Evolutionary conservation across 2,888 invertebrate genomes (phyloP).

Genomic region (Poecilobothrus nobilitatus): DNA sequence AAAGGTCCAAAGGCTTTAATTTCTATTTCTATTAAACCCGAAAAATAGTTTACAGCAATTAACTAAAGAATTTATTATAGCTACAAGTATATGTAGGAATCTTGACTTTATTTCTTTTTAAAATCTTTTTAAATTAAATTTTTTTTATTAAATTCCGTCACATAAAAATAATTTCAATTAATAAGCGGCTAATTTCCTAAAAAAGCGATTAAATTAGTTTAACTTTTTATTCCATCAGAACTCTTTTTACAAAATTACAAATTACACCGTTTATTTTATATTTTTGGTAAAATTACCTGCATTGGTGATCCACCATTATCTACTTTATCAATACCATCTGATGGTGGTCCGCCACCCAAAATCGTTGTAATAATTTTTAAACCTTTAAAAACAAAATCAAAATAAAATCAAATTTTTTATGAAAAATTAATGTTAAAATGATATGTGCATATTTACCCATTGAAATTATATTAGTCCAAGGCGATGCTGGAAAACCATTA

Average conservation of each 20-base stretch:
- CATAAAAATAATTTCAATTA: no score
- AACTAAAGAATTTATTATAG: no score
- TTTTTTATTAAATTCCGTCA: background rate
- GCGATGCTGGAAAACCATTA: conserved; percentile 60
- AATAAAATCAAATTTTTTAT: background rate
- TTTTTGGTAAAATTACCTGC: conserved; percentile 61
- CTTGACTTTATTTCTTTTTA: no score
- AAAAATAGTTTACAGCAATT: no score
- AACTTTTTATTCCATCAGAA: no score
- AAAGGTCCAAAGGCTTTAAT: no score
- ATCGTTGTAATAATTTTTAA: conserved; percentile 77
- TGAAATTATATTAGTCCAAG: conserved; percentile 80
- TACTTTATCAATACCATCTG: conserved; percentile 82
- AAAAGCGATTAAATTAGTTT: no score
- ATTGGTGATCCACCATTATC: conserved; percentile 80
- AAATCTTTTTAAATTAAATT: background rate
- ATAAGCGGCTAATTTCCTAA: no score
- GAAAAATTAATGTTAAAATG: background rate
- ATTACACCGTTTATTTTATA: no score
- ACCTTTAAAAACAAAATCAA: conserved; percentile 36
- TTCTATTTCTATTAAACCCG: no score
- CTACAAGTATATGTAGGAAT: no score
- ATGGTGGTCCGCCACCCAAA: conserved; percentile 64
- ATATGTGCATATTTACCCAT: conserved; percentile 47
- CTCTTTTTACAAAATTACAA: no score